Evolutionary conservation across 2,113 vertebrate species (phyloP), one percentile per base, ranked within the genome.

Genomic region (Stictonetta naevosa): DNA sequence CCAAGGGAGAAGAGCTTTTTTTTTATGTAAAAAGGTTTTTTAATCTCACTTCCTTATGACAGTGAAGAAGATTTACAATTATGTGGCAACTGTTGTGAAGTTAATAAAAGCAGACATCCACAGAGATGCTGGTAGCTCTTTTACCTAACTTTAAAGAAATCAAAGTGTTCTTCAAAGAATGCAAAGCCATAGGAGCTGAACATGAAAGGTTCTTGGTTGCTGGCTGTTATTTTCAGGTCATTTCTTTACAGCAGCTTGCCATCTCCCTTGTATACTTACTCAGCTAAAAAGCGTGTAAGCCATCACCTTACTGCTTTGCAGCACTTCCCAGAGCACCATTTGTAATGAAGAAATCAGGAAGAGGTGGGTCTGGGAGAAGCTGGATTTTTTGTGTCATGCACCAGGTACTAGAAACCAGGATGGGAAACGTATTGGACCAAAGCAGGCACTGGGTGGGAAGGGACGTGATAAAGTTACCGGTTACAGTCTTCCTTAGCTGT

Each of bases 401-500:
- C 12, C 38, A 3, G 16, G 3, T 28, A 2, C 38, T 44, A 11
- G 34, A 77, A 34, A n/a, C 26, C 36, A 58, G 62, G 62, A 64
- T 64, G 62, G 38, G 62, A 40, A 40, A 29, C 56, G 23, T 19
- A 5, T 87, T 82, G 36, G 36, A 40, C 40, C 75, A 40, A 28
- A 72, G 36, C 78, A 77, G 68, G 4, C 20, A 6, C 8, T 52
- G 78, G 42, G 23, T 31, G 53, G 53, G n/a, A 72, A 83, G 12
- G 46, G 29, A 31, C 23, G 3, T 33, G 63, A 6, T 1, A 40
- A 10, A 1, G 0, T 53, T n/a, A 7, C 13, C 28, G 33, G 23
- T 21, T 4, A 2, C 20, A 53, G 5, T 9, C 34, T 59, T 89
- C 25, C 31, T n/a, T 25, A 28, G 34, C 63, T 28, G 8, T 6